Evolutionary conservation across 2,113 vertebrate species (phyloP).

Genomic region (Microcebus griseorufus): DNA sequence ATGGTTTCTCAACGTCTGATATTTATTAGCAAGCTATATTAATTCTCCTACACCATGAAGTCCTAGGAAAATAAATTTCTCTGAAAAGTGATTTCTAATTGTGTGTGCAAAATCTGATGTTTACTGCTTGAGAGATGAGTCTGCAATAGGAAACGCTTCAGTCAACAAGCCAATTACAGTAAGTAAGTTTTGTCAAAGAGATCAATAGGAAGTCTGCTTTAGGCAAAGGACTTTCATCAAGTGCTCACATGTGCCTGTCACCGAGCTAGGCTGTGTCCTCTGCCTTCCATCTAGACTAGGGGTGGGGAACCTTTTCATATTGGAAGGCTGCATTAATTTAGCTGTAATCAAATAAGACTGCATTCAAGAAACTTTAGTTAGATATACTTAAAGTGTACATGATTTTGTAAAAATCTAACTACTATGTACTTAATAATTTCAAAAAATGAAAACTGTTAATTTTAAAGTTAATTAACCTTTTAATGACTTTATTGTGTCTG

Average conservation of each 20-base stretch:
- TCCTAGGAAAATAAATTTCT: conserved; percentile 7
- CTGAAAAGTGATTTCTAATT: conserved; percentile 34
- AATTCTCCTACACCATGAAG: neutral
- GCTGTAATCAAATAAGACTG: too few species aligned
- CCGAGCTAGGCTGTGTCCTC: neutral
- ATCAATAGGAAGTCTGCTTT: neutral
- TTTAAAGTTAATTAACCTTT: too few species aligned
- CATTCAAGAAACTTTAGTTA: too few species aligned
- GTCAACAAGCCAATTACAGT: neutral
- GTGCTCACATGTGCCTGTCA: neutral
- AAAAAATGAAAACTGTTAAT: too few species aligned
- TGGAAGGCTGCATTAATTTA: too few species aligned
- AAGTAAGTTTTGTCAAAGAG: neutral
- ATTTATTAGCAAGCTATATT: neutral
- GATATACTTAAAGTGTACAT: too few species aligned
- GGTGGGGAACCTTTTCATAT: too few species aligned
- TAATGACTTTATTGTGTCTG: too few species aligned
- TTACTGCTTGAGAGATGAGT: conserved; percentile 3
- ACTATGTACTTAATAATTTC: too few species aligned
- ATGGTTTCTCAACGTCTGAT: neutral
- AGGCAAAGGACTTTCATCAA: neutral
- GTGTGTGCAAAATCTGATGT: conserved; percentile 23
- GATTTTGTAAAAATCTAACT: too few species aligned
- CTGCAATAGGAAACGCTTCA: neutral
- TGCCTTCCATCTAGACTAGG: neutral